These are phyloP conservation scores for Rotaria sp. DNA, from an alignment of 2,888 invertebrate species.

Conservation along the genomic window DNA sequence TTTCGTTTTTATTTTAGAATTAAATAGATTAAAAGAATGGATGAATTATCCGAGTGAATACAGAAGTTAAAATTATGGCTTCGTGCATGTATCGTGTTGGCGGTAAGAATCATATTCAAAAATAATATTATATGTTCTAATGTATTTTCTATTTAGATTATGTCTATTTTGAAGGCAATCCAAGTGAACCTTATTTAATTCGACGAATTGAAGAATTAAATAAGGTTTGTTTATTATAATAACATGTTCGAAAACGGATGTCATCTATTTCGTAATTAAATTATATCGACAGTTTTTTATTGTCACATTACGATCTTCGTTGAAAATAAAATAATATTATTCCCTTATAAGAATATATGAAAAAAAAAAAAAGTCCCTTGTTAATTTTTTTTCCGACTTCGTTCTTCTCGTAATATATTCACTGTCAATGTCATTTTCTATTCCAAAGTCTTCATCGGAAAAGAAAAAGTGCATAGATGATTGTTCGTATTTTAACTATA, in stretches of 20 bases:
- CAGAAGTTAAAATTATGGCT: neutral
- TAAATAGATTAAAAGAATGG: neutral
- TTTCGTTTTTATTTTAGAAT: neutral
- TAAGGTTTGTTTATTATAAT: neutral
- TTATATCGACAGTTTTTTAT: neutral
- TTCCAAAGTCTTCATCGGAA: neutral
- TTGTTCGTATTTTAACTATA: no score
- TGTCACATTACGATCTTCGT: neutral
- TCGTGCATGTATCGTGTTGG: slow-evolving; percentile 24
- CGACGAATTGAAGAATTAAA: slow-evolving; percentile 34
- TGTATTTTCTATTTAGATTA: neutral
- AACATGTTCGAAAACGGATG: neutral
- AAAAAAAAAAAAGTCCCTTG: neutral
- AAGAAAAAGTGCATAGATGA: neutral
- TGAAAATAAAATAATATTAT: neutral
- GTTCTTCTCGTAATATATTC: neutral
- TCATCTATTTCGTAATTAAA: neutral
- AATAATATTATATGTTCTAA: neutral
- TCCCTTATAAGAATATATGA: neutral
- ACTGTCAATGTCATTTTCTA: neutral
- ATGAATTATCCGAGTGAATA: neutral
- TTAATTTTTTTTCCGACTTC: neutral
- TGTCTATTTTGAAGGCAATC: slow-evolving; percentile 31
- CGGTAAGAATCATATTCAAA: neutral
- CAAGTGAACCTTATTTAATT: slow-evolving; percentile 24